These are phyloP conservation scores for Temnothorax curvispinosus DNA, from an alignment of 1,140 invertebrate species.

Conservation along the genomic window DNA sequence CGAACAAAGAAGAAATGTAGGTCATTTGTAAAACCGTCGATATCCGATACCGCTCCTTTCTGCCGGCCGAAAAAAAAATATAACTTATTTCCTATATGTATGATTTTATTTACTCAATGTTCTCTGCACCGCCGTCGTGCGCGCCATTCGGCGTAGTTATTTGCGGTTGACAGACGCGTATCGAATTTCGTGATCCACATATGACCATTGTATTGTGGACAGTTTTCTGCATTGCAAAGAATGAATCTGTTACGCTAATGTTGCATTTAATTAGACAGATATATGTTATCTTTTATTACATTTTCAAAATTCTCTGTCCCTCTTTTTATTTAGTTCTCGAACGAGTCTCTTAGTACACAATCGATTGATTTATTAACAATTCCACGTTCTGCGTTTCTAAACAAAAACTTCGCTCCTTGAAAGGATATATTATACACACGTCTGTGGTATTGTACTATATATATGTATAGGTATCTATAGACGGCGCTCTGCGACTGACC, in stretches of 20 bases:
- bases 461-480: background rate
- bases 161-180: conserved; percentile 27
- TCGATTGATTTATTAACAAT: conserved; percentile 2
- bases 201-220: conserved; percentile 12
- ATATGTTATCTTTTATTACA: background rate
- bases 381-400: background rate
- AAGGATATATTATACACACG: background rate
- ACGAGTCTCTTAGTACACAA: background rate
- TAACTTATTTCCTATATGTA: conserved; percentile 43
- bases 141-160: conserved; percentile 14
- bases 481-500: conserved; percentile 68
- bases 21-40: conserved; percentile 56
- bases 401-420: conserved; percentile 6
- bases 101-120: conserved; percentile 54
- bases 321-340: background rate
- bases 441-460: background rate
- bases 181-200: conserved; percentile 55
- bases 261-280: conserved; percentile 40
- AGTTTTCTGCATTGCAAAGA: background rate
- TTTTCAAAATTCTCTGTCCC: background rate
- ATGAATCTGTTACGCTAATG: background rate
- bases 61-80: conserved; percentile 29
- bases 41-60: conserved; percentile 34
- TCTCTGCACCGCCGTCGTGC: background rate
- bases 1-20: conserved; percentile 56